phyloP scores from a whole-genome alignment of 2,888 invertebrate genomes.

The Rhagium mordax region DNA sequence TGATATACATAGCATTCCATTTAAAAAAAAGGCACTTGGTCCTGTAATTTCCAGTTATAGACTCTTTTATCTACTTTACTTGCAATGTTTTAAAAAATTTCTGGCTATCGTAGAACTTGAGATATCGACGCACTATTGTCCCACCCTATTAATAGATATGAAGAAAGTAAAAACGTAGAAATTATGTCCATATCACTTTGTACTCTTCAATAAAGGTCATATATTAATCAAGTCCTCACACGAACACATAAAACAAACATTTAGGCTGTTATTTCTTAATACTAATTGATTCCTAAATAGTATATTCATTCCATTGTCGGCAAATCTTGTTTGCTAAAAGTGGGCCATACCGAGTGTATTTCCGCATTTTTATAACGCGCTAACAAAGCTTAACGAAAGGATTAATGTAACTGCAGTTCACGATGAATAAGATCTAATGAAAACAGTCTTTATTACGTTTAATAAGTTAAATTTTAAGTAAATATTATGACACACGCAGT shows the following conservation, averaged over 20 bases:
- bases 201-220: too few species aligned
- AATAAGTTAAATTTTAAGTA: slow-evolving; percentile 5
- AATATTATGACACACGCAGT: slow-evolving; percentile 29
- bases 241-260: not conserved
- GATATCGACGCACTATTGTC: too few species aligned
- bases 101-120: too few species aligned
- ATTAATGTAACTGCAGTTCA: not conserved
- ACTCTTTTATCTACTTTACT: too few species aligned
- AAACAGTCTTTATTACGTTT: not conserved
- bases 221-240: not conserved
- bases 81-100: too few species aligned
- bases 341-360: not conserved
- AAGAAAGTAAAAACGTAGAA: too few species aligned
- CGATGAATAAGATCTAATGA: slow-evolving; percentile 12
- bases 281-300: not conserved
- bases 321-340: not conserved
- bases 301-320: not conserved
- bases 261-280: not conserved
- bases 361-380: not conserved
- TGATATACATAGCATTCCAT: too few species aligned
- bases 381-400: not conserved
- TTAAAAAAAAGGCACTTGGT: too few species aligned
- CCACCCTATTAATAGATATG: too few species aligned
- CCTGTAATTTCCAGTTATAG: too few species aligned
- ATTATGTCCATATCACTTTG: too few species aligned